Evolutionary conservation across 2,797 vertebrate genomes (phyloP), one percentile per base, ranked within the genome.

Genomic region (Prunella strophiata): DNA sequence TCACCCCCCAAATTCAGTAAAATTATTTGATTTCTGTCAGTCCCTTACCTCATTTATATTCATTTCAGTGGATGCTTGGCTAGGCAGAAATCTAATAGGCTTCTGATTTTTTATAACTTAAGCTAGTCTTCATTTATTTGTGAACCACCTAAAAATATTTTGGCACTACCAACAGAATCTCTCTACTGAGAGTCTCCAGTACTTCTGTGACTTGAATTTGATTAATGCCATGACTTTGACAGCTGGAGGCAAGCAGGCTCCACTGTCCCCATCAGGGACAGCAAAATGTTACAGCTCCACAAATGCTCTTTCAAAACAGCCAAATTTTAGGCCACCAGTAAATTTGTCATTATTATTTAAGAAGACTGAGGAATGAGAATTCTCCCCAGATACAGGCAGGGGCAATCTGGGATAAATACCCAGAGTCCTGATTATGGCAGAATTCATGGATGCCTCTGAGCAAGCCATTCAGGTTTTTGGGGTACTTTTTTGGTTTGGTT

Each of bases 141-240:
- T 9, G 54, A 75, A 86, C 48, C 5, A 77, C 14, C 42, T 23
- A 59, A 62, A 70, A 52, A 19, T 43, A 77, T 42, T 51, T 54
- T 59, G 40, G 10, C 26, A 13, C 9, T 71, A 43, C 4, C 13
- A 48, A 48, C 20, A 71, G 8, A 40, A 52, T 59, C 65, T 71
- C 8, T 52, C 34, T 17, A 15, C 18, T 22, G 26, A 17, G 32
- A 86, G n/a, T 29, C 48, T 22, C 0, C 0, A 78, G 25, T 42
- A 45, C 5, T 34, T 48, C 16, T 36, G 29, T 78, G 66, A 23
- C 32, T 42, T 67, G 22, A 63, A 32, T 23, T 63, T 74, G 40
- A 38, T 81, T 71, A 57, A 78, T 57, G 45, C 7, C 47, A 45
- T 57, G 45, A 34, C 22, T 82, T 54, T 32, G 22, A 57, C 26